phyloP scores from a whole-genome alignment of 2,113 vertebrate species.

The Rhynchomys soricoides region DNA sequence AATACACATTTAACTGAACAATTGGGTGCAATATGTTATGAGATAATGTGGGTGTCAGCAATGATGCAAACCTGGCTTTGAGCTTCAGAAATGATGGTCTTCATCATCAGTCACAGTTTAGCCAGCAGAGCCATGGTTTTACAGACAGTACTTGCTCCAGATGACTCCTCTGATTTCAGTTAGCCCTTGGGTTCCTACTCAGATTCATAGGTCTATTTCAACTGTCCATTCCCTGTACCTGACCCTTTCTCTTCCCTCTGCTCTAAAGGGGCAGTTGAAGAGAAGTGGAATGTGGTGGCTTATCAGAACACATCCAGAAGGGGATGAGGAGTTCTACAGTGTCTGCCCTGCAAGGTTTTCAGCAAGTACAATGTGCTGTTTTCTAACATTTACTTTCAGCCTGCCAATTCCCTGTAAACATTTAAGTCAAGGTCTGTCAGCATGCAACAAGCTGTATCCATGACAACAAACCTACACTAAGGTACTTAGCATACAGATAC shows the following conservation, averaged over 20 bases:
- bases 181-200: neutral
- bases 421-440: conserved; percentile 52
- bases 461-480: conserved; percentile 33
- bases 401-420: conserved; percentile 47
- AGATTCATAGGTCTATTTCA: neutral
- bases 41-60: neutral
- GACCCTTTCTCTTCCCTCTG: too few species aligned
- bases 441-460: conserved; percentile 57
- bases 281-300: neutral
- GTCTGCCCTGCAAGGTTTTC: neutral
- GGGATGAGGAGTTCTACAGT: neutral
- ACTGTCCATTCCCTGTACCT: neutral
- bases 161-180: neutral
- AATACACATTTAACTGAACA: neutral
- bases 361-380: neutral
- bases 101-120: neutral
- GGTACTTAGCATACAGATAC: neutral
- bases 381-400: conserved; percentile 24
- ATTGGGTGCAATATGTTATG: neutral
- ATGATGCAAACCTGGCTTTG: neutral
- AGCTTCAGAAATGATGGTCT: neutral
- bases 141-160: neutral
- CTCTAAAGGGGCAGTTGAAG: neutral
- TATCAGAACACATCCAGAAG: neutral
- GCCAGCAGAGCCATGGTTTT: neutral